These are phyloP conservation scores for Nezara viridula DNA, from an alignment of 2,888 invertebrate species.

Conservation along the genomic window DNA sequence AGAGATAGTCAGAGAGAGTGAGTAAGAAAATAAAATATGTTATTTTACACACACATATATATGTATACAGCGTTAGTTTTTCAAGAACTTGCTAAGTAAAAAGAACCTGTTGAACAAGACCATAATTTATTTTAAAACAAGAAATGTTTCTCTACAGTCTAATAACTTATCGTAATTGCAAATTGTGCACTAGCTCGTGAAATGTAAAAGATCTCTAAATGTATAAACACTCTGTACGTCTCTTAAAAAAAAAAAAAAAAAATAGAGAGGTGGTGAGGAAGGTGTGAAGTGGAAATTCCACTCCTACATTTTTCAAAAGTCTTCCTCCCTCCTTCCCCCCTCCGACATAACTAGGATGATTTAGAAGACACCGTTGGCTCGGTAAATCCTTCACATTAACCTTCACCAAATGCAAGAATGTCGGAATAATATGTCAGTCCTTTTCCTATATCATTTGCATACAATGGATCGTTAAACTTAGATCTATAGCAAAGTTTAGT, in stretches of 20 bases:
- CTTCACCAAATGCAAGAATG: conserved; percentile 37
- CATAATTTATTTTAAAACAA: not conserved
- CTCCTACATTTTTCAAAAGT: not conserved
- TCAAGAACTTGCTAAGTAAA: not conserved
- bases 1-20: no score
- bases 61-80: not conserved
- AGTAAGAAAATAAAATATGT: no score
- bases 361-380: not conserved
- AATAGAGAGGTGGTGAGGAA: not conserved
- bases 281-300: conserved; percentile 12
- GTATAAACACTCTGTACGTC: not conserved
- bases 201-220: not conserved
- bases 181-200: not conserved
- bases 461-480: conserved; percentile 40
- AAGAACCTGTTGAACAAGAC: not conserved
- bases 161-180: not conserved
- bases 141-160: not conserved
- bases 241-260: not conserved
- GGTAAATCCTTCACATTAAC: conserved; percentile 37
- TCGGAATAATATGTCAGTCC: conserved; percentile 34
- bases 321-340: not conserved
- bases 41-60: not conserved
- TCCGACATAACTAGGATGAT: not conserved
- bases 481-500: conserved; percentile 31
- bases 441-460: not conserved